Conservation (phyloP, 2,797 vertebrate genomes). For the Orestias chungarensis region DNA sequence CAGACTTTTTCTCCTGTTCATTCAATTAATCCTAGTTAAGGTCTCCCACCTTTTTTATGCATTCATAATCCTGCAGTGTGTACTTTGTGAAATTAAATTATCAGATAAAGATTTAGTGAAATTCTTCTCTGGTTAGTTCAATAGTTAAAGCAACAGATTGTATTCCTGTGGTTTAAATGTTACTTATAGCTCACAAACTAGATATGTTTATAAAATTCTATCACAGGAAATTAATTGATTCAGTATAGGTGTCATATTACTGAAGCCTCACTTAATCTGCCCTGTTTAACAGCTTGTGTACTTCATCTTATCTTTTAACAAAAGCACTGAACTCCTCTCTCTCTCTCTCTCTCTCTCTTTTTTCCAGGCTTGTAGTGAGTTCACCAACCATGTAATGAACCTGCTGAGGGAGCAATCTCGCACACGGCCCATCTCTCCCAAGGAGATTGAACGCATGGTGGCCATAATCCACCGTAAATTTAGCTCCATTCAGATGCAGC, state of each 20-base stretch:
- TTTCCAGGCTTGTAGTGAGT: conserved; percentile 90
- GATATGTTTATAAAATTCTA: background rate
- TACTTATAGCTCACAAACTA: background rate
- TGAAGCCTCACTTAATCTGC: conserved; percentile 13
- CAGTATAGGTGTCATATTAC: background rate
- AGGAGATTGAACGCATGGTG: conserved; percentile 95
- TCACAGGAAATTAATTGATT: conserved; percentile 2
- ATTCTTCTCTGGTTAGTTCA: background rate
- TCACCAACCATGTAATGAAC: conserved; percentile 95
- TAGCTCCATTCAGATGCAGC: conserved; percentile 95
- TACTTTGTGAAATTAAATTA: background rate
- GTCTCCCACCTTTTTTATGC: background rate
- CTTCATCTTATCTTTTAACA: conserved; percentile 24
- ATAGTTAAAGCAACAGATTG: background rate
- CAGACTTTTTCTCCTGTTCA: background rate
- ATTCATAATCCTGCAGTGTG: background rate
- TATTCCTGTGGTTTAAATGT: conserved; percentile 2
- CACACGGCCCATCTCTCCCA: conserved; percentile 89
- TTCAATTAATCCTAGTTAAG: background rate
- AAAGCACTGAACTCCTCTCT: conserved; percentile 32
- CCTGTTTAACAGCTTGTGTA: conserved; percentile 16
- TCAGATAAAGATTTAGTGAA: background rate
- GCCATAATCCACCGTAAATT: conserved; percentile 95
- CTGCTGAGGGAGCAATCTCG: conserved; percentile 93
- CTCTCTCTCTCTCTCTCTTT: conserved; percentile 23